Evolutionary conservation across 2,797 vertebrate genomes (phyloP), one percentile per base, ranked within the genome.

Genomic region (Hylomyscus alleni): DNA sequence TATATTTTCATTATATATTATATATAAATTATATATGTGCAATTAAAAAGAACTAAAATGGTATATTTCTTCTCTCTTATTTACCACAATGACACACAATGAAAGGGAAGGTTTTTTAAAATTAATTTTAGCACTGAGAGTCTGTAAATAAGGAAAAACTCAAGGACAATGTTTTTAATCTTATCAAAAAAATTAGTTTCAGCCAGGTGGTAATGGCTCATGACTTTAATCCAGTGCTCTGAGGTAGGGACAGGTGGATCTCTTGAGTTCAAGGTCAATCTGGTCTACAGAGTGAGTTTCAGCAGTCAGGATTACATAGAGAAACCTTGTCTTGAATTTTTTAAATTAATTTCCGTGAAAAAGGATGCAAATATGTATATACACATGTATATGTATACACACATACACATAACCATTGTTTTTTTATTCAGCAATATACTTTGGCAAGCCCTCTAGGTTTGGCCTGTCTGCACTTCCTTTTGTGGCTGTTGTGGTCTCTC

Each of bases 31-130:
- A 75, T 26, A 73, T 72, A 40, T 75, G 8, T 44, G 37, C 31
- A 17, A 29, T 44, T 83, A 44, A 34, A 34, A 67, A 50, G 34
- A 20, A 67, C 60, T 82, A 92, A 80, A 90, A 50, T 62, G 44
- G 3, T 14, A 31, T 60, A 15, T 65, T 83, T 90, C 72, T 15
- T 76, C 44, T 56, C 29, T 54, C 73, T 60, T 72, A 69, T n/a
- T 93, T 90, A 80, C 34, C 44, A 44, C 22, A 52, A 69, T 50
- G 58, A 89, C 26, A 83, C 37, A 62, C 26, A 62, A 83, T 85
- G 15, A 92, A 91, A 94, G 29, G 19, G 22, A 94, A 94, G 76
- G 69, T 77, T 69, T 94, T 80, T 44, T 60, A 78, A 78, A 50
- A 5, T 19, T 15, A 37, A 4, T 29, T 83, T 97, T 80, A 95